Conservation (phyloP, 2,888 invertebrate species). For the Stictocephala bisonia region DNA sequence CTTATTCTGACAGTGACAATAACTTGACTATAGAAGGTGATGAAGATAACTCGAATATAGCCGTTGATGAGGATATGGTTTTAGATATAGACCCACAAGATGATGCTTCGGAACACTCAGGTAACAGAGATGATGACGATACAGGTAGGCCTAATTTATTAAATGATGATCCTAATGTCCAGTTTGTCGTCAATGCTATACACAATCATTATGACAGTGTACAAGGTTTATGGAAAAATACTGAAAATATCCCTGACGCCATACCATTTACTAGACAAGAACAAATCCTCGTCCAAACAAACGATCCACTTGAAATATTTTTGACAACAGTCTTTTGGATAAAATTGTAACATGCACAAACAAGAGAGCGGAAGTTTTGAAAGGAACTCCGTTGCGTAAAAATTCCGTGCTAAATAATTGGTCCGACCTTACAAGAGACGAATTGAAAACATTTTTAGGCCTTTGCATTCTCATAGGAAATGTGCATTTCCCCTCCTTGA, state of each 20-base stretch:
- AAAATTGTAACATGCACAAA: conserved; percentile 29
- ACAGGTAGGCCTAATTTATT: conserved; percentile 9
- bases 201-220: conserved; percentile 6
- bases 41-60: not conserved
- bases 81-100: conserved; percentile 30
- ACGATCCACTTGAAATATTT: conserved; percentile 22
- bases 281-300: conserved; percentile 34
- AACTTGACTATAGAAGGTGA: not conserved
- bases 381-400: conserved; percentile 7
- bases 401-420: conserved; percentile 18
- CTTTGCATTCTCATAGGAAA: conserved; percentile 26
- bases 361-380: conserved; percentile 22
- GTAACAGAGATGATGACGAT: conserved; percentile 3
- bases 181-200: conserved; percentile 22
- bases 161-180: conserved; percentile 14
- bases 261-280: not conserved
- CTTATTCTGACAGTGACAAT: conserved; percentile 17
- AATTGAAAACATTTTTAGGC: conserved; percentile 25
- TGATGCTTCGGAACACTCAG: conserved; percentile 6
- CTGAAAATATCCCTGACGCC: conserved; percentile 11
- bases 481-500: conserved; percentile 21
- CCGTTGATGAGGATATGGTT: not conserved
- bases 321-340: conserved; percentile 30
- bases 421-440: conserved; percentile 13
- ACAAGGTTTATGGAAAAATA: conserved; percentile 15